A percentile compares a stretch with the other conserved stretches of the same genome.
phyloP scores from a whole-genome alignment of 2,113 vertebrate species.

The Lucifuga dentata region DNA sequence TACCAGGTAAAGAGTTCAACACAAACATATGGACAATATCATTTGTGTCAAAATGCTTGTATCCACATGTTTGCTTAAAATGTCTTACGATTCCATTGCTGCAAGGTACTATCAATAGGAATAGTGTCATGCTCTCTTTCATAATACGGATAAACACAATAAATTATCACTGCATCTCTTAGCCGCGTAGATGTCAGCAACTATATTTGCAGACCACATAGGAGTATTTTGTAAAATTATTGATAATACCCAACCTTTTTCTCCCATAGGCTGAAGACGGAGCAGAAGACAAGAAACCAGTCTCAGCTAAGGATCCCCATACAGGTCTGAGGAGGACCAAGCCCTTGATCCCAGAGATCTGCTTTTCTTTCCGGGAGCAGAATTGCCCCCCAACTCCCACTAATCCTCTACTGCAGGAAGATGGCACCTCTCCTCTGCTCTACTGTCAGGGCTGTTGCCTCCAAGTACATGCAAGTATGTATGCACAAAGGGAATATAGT shows the following conservation, averaged over 20 bases:
- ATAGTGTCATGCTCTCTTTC: no score
- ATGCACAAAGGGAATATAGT: not conserved
- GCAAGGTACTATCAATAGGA: no score
- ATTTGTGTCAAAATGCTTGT: not conserved
- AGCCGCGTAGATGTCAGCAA: conserved; percentile 4
- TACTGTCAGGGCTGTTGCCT: conserved; percentile 90
- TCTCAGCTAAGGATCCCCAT: conserved; percentile 18
- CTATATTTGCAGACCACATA: not conserved
- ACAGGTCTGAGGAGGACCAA: conserved; percentile 74
- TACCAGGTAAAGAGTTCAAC: conserved; percentile 85
- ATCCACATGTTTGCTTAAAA: no score
- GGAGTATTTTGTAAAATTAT: not conserved
- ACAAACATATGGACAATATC: not conserved
- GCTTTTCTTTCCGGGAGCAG: conserved; percentile 94
- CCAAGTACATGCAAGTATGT: conserved; percentile 96
- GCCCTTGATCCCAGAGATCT: conserved; percentile 96
- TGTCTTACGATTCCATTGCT: not conserved
- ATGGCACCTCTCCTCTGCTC: conserved; percentile 93
- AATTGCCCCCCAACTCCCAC: conserved; percentile 89
- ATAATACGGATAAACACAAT: not conserved
- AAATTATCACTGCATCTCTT: not conserved
- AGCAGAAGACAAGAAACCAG: conserved; percentile 72
- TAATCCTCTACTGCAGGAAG: conserved; percentile 91
- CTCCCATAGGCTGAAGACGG: conserved; percentile 84
- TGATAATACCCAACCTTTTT: conserved; percentile 1